phyloP scores from a whole-genome alignment of 2,888 invertebrate genomes.

The Blastobasis adustella region DNA sequence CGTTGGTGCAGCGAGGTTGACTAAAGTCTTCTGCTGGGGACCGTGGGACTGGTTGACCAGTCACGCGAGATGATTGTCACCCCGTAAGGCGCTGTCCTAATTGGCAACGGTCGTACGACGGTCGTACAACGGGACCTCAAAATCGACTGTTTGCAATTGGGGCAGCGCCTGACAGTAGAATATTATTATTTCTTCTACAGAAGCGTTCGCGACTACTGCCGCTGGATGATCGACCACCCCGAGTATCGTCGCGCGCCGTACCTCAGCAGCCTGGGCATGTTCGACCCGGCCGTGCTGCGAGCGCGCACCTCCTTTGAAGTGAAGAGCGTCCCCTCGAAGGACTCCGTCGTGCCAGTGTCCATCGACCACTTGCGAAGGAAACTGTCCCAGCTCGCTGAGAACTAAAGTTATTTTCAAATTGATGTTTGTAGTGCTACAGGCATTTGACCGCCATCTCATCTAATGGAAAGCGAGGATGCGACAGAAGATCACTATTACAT shows the following conservation, averaged over 20 bases:
- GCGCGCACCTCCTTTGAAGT: conserved; percentile 49
- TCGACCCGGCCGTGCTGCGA: conserved; percentile 54
- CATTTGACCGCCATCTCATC: too few relatives aligned
- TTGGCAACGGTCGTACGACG: too few relatives aligned
- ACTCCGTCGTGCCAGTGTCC: conserved; percentile 29
- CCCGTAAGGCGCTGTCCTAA: neutral
- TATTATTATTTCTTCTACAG: conserved; percentile 32
- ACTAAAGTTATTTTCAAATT: too few relatives aligned
- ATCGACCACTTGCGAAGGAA: conserved; percentile 47
- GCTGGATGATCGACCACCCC: conserved; percentile 73
- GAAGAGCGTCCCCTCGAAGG: conserved; percentile 18
- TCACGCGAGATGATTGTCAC: neutral
- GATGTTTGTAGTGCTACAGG: too few relatives aligned
- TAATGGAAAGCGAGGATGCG: too few relatives aligned
- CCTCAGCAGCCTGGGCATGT: conserved; percentile 68
- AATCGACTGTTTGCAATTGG: too few relatives aligned
- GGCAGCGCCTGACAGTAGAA: neutral
- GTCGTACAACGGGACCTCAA: too few relatives aligned
- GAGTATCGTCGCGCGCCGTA: conserved; percentile 70
- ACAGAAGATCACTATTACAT: too few relatives aligned
- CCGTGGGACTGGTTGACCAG: too few relatives aligned
- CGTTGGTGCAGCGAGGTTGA: too few relatives aligned
- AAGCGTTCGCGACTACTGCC: conserved; percentile 74
- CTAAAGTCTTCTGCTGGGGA: too few relatives aligned
- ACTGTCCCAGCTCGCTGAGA: conserved; percentile 47